These are phyloP conservation scores for Forbesichthys agassizii DNA, from an alignment of 2,113 vertebrate genomes.

Conservation along the genomic window DNA sequence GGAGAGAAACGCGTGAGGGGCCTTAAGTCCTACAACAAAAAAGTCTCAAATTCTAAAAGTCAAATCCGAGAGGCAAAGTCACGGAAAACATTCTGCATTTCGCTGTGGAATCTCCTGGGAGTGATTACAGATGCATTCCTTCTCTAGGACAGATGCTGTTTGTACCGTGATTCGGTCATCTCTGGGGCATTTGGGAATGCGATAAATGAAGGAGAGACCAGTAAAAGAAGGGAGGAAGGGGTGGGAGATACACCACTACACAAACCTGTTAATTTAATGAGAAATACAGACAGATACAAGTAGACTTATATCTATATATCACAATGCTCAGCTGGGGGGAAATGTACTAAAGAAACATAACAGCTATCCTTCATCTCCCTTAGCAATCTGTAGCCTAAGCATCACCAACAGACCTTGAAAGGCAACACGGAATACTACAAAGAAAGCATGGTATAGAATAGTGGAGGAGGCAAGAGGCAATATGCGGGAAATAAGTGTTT, in stretches of 20 bases:
- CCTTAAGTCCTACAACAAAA: conserved; percentile 28
- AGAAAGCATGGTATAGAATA: background rate
- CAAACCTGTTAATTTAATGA: no score
- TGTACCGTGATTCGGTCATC: conserved; percentile 42
- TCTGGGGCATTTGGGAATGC: conserved; percentile 44
- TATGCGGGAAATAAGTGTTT: conserved; percentile 15
- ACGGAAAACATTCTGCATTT: conserved; percentile 15
- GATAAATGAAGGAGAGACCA: conserved; percentile 16
- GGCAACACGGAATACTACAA: conserved; percentile 20
- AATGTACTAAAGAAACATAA: conserved; percentile 34
- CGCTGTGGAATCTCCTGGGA: conserved; percentile 31
- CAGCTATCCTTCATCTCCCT: conserved; percentile 15
- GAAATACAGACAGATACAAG: conserved; percentile 13
- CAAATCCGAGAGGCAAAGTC: conserved; percentile 33
- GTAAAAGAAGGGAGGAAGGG: conserved; percentile 28
- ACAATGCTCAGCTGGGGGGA: conserved; percentile 29
- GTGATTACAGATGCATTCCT: conserved; percentile 54
- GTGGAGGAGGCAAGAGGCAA: conserved; percentile 14
- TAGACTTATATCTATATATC: conserved; percentile 18
- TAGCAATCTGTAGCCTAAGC: background rate
- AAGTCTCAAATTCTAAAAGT: conserved; percentile 16
- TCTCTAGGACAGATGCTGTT: conserved; percentile 64
- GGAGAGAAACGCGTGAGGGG: background rate
- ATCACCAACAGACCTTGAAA: conserved; percentile 39
- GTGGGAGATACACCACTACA: conserved; percentile 8